phyloP scores from a whole-genome alignment of 1,140 invertebrate species.

The Brachionus asplanchnoidis region DNA sequence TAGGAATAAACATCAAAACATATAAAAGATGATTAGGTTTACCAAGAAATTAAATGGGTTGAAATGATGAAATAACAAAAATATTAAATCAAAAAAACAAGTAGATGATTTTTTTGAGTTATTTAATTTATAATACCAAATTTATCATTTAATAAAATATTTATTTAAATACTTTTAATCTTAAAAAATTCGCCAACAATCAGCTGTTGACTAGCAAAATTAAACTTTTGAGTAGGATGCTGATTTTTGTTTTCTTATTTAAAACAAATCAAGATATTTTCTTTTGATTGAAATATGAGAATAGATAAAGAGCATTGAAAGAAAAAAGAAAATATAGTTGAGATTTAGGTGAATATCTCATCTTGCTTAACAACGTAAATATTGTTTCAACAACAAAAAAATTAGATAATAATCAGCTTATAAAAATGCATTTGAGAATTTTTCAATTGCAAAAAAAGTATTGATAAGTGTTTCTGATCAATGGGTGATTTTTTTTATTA shows the following conservation, averaged over 20 bases:
- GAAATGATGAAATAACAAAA: no score
- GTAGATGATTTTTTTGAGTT: no score
- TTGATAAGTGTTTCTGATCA: neutral
- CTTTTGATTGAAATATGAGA: neutral
- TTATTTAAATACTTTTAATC: no score
- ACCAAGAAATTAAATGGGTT: no score
- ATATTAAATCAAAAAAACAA: no score
- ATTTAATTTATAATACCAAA: neutral
- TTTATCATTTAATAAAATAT: neutral
- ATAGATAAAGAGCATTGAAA: conserved; percentile 1
- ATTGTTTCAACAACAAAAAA: conserved; percentile 15
- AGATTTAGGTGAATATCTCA: neutral
- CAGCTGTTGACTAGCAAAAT: neutral
- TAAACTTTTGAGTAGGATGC: neutral
- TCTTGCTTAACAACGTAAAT: neutral
- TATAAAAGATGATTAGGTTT: no score
- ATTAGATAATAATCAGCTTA: neutral
- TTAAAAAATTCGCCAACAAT: neutral
- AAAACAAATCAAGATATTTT: neutral
- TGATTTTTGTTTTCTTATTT: neutral
- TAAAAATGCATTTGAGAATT: neutral
- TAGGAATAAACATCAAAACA: no score
- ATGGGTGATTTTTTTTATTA: no score
- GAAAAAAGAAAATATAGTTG: neutral
- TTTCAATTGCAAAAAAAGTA: neutral